phyloP scores from a whole-genome alignment of 2,888 invertebrate species.

The Tineola bisselliella region DNA sequence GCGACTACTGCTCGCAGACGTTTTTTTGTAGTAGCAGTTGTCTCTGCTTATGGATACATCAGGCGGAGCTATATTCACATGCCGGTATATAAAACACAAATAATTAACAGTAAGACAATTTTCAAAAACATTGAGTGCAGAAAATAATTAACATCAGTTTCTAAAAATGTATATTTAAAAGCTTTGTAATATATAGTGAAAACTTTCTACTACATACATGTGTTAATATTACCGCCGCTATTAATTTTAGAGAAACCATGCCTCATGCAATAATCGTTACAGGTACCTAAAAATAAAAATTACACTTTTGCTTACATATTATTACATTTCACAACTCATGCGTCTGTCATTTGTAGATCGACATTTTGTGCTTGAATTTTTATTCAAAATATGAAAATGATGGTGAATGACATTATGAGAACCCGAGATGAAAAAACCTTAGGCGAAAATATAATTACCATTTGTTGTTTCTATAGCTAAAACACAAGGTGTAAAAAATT shows the following conservation, averaged over 20 bases:
- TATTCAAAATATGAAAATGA: background rate
- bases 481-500: background rate
- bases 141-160: no score
- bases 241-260: slow-evolving; percentile 52
- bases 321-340: background rate
- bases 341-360: background rate
- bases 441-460: background rate
- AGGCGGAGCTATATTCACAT: no score
- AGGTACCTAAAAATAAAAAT: slow-evolving; percentile 49
- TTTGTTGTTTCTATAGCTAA: background rate
- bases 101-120: no score
- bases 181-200: background rate
- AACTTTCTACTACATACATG: slow-evolving; percentile 9
- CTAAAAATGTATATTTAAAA: no score
- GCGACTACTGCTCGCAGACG: no score
- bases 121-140: no score
- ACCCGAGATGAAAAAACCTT: background rate
- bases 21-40: no score
- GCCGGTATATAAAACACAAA: no score
- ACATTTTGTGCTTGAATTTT: background rate
- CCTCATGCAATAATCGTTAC: slow-evolving; percentile 51
- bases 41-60: no score
- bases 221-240: slow-evolving; percentile 26
- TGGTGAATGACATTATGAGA: background rate
- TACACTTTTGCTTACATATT: background rate